These are phyloP conservation scores for Monochamus alternatus DNA, from an alignment of 2,888 invertebrate genomes.

Conservation along the genomic window DNA sequence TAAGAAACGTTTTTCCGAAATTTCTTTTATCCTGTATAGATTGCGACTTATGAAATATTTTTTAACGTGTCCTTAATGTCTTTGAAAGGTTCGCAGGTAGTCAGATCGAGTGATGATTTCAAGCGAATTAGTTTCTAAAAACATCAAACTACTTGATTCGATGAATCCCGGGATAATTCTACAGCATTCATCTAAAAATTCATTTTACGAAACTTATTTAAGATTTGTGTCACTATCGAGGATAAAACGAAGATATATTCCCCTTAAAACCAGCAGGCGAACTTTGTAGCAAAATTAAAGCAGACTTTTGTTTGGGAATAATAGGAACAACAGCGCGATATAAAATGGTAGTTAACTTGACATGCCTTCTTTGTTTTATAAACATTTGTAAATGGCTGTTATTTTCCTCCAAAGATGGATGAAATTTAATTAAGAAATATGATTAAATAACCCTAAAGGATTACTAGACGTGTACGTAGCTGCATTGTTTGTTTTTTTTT, in stretches of 20 bases:
- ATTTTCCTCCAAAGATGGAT: conserved; percentile 30
- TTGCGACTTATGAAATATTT: too few species aligned
- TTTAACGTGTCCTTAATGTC: too few species aligned
- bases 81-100: too few species aligned
- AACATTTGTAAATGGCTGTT: conserved; percentile 33
- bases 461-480: conserved; percentile 21
- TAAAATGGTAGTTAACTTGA: conserved; percentile 30
- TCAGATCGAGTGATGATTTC: too few species aligned
- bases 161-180: too few species aligned
- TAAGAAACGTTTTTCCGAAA: too few species aligned
- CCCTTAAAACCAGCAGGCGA: conserved; percentile 3
- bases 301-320: conserved; percentile 26
- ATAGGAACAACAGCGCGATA: conserved; percentile 24
- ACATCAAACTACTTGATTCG: too few species aligned
- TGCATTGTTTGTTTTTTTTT: conserved; percentile 15
- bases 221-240: too few species aligned
- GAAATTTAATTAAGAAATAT: conserved; percentile 32
- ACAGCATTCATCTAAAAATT: too few species aligned
- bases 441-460: conserved; percentile 29
- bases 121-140: too few species aligned
- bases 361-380: conserved; percentile 29
- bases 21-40: too few species aligned
- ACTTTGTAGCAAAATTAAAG: conserved; percentile 27
- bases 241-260: background rate
- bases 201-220: too few species aligned